Evolutionary conservation across 2,888 invertebrate species (phyloP).

Genomic region (Drosophila demipolita): DNA sequence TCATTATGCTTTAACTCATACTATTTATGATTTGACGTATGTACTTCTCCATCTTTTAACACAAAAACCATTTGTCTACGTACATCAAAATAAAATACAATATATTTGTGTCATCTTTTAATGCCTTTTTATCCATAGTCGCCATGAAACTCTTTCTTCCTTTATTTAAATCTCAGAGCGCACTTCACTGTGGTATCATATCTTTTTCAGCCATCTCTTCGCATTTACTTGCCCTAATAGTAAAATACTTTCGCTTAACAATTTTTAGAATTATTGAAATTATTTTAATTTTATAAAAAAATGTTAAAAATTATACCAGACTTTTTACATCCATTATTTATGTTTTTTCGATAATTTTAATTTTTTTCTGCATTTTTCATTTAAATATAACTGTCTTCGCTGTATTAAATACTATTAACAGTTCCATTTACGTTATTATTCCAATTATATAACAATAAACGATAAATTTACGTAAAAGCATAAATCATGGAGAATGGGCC

Average conservation of each 20-base stretch:
- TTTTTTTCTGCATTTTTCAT: neutral
- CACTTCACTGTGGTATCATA: neutral
- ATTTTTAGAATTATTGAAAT: neutral
- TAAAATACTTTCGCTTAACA: neutral
- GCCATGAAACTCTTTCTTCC: fast-evolving
- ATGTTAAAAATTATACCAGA: neutral
- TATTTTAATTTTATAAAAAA: neutral
- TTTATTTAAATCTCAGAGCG: neutral
- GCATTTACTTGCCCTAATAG: neutral
- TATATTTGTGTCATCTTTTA: neutral
- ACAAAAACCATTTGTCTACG: neutral
- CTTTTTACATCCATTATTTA: neutral
- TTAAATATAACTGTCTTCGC: neutral
- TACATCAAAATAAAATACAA: neutral
- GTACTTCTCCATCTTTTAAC: neutral
- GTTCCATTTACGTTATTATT: neutral
- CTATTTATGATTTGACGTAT: too few relatives aligned
- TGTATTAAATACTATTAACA: neutral
- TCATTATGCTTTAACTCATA: neutral
- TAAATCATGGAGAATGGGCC: neutral
- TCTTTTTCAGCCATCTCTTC: neutral
- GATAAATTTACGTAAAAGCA: neutral
- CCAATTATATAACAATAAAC: neutral
- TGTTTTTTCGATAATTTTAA: neutral
- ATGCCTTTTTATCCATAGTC: neutral